Conservation (phyloP, 2,113 vertebrate genomes). For the Hypocryptadius cinnamomeus region DNA sequence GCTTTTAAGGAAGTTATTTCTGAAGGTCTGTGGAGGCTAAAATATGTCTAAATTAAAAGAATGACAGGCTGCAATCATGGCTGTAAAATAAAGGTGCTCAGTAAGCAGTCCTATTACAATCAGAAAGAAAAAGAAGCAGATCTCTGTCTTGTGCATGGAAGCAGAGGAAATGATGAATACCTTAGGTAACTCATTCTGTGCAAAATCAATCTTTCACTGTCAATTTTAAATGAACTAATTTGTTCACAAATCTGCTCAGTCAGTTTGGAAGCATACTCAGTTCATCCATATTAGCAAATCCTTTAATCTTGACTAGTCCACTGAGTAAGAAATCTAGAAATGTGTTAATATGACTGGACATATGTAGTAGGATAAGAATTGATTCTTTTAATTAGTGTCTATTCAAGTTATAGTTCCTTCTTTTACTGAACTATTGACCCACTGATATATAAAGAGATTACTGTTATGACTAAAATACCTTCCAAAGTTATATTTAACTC, state of each 20-base stretch:
- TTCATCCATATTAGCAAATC: slow-evolving; percentile 96
- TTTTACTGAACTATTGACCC: slow-evolving; percentile 78
- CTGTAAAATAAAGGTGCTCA: slow-evolving; percentile 78
- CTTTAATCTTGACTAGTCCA: slow-evolving; percentile 95
- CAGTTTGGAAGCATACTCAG: slow-evolving; percentile 88
- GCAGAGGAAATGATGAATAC: slow-evolving; percentile 79
- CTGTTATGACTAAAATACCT: slow-evolving; percentile 60
- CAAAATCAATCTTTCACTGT: slow-evolving; percentile 89
- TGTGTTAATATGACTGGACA: slow-evolving; percentile 92
- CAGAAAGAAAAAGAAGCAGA: slow-evolving; percentile 74
- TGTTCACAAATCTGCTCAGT: slow-evolving; percentile 91
- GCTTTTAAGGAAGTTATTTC: slow-evolving; percentile 82
- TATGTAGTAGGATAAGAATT: slow-evolving; percentile 90
- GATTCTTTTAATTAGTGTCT: slow-evolving; percentile 99
- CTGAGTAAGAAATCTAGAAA: slow-evolving; percentile 90
- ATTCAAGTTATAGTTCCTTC: slow-evolving; percentile 76
- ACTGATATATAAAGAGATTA: slow-evolving; percentile 71
- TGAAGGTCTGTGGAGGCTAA: slow-evolving; percentile 75
- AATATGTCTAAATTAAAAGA: slow-evolving; percentile 82
- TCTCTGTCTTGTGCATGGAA: slow-evolving; percentile 70
- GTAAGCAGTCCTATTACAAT: slow-evolving; percentile 82
- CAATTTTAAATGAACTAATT: slow-evolving; percentile 96
- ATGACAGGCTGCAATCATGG: slow-evolving; percentile 77
- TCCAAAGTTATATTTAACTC: slow-evolving; percentile 65
- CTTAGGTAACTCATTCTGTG: slow-evolving; percentile 77